These are phyloP conservation scores for Lasioglossum malachurum DNA, from an alignment of 2,888 invertebrate species.

Conservation along the genomic window DNA sequence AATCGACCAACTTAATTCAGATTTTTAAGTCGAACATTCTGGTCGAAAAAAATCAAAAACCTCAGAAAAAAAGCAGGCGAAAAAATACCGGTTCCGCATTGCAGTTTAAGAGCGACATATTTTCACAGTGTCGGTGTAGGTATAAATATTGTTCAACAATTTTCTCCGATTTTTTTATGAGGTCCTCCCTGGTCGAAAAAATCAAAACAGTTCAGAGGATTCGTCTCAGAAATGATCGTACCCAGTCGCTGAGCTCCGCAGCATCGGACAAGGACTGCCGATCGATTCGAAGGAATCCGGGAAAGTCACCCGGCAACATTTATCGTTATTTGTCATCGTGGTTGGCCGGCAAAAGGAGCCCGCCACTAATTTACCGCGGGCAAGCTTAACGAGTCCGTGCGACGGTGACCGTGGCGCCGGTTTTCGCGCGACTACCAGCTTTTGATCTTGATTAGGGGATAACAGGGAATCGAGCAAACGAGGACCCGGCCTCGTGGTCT, in stretches of 20 bases:
- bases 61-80: too few species aligned
- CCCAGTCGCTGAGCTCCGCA: neutral
- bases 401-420: constrained; percentile 11
- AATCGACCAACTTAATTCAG: neutral
- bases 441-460: constrained; percentile 57
- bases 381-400: constrained; percentile 35
- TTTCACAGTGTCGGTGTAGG: neutral
- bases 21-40: neutral
- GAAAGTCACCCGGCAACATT: constrained; percentile 25
- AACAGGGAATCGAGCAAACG: constrained; percentile 37
- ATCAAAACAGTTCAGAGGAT: neutral
- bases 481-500: constrained; percentile 12
- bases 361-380: constrained; percentile 33
- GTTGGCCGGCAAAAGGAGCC: constrained; percentile 26
- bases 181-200: too few species aligned
- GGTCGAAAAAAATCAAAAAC: neutral
- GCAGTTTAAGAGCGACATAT: neutral
- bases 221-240: neutral
- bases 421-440: constrained; percentile 47
- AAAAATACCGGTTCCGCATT: neutral
- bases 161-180: neutral
- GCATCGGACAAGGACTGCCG: neutral
- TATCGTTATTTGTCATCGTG: constrained; percentile 49
- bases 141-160: neutral
- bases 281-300: constrained; percentile 8